Evolutionary conservation across 2,797 vertebrate species (phyloP), one percentile per base, ranked within the genome.

Genomic region (Schizopygopsis malacanthus): DNA sequence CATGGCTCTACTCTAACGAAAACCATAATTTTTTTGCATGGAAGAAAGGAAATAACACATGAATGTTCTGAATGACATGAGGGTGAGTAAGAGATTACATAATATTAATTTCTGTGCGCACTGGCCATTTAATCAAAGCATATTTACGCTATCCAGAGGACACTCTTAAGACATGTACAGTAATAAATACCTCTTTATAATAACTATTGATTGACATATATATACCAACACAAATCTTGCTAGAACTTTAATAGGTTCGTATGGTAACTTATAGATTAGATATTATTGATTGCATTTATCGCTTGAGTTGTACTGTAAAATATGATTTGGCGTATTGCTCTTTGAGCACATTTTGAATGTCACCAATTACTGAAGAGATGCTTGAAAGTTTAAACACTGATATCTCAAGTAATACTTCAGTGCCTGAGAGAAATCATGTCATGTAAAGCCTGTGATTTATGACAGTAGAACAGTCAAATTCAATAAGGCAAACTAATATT

Each of bases 161-260:
- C 25, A 59, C 6, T 84, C 82, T 50, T 61, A 81, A 77, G 45
- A 82, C 75, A 61, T 79, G 59, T 78, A 78, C 22, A 77, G 25
- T 47, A 56, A 61, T 77, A 86, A 69, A 80, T 75, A 80, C 67
- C 85, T 80, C 86, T 87, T 84, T 18, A 69, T 79, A 73, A 41
- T 67, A 61, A 81, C 54, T 71, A 76, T 47, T 82, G 54, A 43
- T 25, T 25, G 56, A 73, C 65, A 81, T 85, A 33, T 81, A n/a
- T 39, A 77, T 72, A 65, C 7, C 50, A 69, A 59, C 37, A 75
- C 75, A 81, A 65, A 33, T 83, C 79, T 71, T 86, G 45, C n/a
- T 63, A 59, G 50, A 11, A 47, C 75, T 52, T 43, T 22, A n/a
- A 52, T 37, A 28, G 15, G 56, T 76, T 69, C 4, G 85, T 75